Evolutionary conservation across 2,113 vertebrate genomes (phyloP).

Genomic region (Telmatochromis bifrenatus): DNA sequence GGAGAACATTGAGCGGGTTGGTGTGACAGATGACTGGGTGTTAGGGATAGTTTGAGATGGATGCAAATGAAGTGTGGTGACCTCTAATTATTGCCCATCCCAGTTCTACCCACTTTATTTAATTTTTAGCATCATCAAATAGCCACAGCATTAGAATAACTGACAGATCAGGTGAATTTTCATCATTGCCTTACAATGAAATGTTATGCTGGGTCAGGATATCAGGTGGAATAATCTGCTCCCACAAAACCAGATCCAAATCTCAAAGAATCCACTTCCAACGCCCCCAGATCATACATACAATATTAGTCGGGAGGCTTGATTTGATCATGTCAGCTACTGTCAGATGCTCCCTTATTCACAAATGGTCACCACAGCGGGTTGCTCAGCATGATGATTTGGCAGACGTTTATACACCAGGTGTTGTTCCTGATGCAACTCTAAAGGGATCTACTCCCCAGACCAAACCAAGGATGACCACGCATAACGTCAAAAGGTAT

Average conservation of each 20-base stretch:
- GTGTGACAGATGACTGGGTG: background rate
- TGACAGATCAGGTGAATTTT: background rate
- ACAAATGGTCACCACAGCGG: background rate
- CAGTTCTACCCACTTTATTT: background rate
- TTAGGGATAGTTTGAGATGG: background rate
- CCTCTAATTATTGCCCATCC: background rate
- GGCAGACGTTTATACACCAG: background rate
- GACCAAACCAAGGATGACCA: background rate
- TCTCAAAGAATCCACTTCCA: background rate
- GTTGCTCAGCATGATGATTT: background rate
- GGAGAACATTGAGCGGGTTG: background rate
- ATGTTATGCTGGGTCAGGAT: background rate
- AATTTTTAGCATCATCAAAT: background rate
- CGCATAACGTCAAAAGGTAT: background rate
- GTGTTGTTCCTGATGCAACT: background rate
- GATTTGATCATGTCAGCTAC: background rate
- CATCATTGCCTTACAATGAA: background rate
- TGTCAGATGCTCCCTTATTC: background rate
- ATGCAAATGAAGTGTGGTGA: background rate
- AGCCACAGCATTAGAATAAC: background rate
- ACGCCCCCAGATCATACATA: background rate
- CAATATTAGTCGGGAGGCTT: background rate
- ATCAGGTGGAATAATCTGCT: background rate
- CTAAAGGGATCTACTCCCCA: background rate
- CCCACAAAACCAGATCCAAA: background rate